A percentile compares a stretch with the other conserved stretches of the same genome.
Evolutionary conservation across 2,888 invertebrate genomes (phyloP).

Genomic region (Netelia melanura): DNA sequence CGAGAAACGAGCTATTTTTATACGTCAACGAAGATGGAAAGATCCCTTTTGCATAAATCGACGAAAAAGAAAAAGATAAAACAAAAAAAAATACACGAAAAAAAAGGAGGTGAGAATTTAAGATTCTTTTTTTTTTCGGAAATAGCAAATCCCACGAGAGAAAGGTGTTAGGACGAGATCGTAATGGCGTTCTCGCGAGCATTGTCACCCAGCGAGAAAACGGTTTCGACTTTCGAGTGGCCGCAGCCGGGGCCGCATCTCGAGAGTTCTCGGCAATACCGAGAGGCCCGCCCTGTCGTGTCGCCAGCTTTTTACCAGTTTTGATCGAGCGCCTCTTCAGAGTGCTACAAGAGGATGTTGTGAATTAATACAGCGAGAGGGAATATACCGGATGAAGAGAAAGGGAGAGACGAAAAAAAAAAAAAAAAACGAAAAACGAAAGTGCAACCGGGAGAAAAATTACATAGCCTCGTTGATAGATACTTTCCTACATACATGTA

Average conservation of each 20-base stretch:
- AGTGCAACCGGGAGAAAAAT: conserved; percentile 58
- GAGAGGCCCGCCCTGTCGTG: conserved; percentile 72
- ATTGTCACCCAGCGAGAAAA: conserved; percentile 76
- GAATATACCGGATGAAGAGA: conserved; percentile 33
- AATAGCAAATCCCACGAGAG: conserved; percentile 17
- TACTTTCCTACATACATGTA: conserved; percentile 51
- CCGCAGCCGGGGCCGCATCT: conserved; percentile 71
- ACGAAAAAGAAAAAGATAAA: conserved; percentile 8
- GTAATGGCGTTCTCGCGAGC: conserved; percentile 68
- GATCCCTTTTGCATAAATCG: not conserved
- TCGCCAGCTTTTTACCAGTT: conserved; percentile 79
- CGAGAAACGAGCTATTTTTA: too few relatives aligned
- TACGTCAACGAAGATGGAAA: too few relatives aligned
- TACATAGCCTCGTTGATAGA: conserved; percentile 51
- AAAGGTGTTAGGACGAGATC: conserved; percentile 59
- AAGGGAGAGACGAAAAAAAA: conserved; percentile 29
- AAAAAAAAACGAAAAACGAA: conserved; percentile 54
- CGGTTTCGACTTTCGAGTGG: conserved; percentile 82
- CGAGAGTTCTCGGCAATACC: conserved; percentile 58
- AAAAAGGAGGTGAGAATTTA: not conserved
- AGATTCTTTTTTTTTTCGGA: not conserved
- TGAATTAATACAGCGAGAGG: conserved; percentile 77
- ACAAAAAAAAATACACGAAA: not conserved
- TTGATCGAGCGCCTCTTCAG: conserved; percentile 83
- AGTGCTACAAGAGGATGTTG: conserved; percentile 78